Evolutionary conservation across 2,113 vertebrate species (phyloP), one percentile per base, ranked within the genome.

Genomic region (Mastomys natalensis): DNA sequence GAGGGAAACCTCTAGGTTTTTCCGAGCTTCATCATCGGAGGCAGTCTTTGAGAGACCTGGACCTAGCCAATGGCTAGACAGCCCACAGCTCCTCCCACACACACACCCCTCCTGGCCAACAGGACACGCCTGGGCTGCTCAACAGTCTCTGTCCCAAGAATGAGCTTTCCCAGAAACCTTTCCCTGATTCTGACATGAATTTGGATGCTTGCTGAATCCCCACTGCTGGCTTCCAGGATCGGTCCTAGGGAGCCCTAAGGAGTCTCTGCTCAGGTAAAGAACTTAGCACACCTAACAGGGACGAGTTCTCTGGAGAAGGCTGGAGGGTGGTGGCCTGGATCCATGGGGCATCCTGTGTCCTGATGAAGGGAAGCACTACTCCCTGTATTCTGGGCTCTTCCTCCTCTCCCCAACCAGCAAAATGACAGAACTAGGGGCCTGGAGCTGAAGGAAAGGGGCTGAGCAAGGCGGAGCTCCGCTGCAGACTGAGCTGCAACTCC

Each of bases 211-310:
- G 87, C 91, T 21, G 74, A 89, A 43, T 55, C 64, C 53, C 5
- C 70, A 22, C 31, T 4, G 45, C 77, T 24, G 0, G 64, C 72
- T 31, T 51, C 87, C 90, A 10, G 90, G 87, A 91, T 43, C n/a
- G 9, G 12, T 8, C 55, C 78, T 48, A 1, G 21, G 40, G 51
- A 66, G 80, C 43, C 55, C 92, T 76, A 81, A 95, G 86, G 77
- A 95, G 78, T 43, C 53, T 43, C 55, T 17, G 8, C 85, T 70
- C 95, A 96, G 98, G 97, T 96, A 95, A 94, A 94, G 26, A 58
- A 60, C 62, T 90, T 0, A 0, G 86, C 86, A 68, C 13, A 16
- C 24, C 21, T 66, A 88, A 55, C 37, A 29, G 34, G 45, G 55
- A 7, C 48, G 11, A 43, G 43, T 37, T 78, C 43, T 58, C 85